These are phyloP conservation scores for Cordilura impudica DNA, from an alignment of 2,888 invertebrate genomes.

Conservation along the genomic window DNA sequence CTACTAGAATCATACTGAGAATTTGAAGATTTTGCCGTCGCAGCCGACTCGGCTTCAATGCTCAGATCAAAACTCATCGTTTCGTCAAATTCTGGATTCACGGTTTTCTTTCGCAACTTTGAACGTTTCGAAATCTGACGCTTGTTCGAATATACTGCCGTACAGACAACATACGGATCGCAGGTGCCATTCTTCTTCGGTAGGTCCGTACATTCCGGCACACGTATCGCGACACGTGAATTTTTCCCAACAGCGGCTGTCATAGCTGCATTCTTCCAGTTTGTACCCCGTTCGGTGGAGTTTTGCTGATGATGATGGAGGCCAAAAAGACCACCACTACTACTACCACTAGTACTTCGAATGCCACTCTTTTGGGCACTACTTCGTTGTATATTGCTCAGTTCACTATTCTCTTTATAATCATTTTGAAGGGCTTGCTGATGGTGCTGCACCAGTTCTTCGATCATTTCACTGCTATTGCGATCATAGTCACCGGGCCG, in stretches of 20 bases:
- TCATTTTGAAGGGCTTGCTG: conserved; percentile 74
- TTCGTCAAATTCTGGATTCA: conserved; percentile 93
- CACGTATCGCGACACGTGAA: conserved; percentile 81
- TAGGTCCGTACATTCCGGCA: conserved; percentile 91
- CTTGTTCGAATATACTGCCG: conserved; percentile 88
- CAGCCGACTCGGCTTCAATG: conserved; percentile 79
- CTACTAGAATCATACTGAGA: conserved; percentile 62
- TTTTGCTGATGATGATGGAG: conserved; percentile 67
- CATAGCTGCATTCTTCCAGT: conserved; percentile 67
- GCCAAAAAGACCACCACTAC: conserved; percentile 67
- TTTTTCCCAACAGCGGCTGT: conserved; percentile 62
- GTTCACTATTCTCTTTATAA: conserved; percentile 76
- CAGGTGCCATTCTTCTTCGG: conserved; percentile 93
- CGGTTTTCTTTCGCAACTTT: conserved; percentile 92
- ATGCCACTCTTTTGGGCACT: conserved; percentile 41
- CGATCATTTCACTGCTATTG: conserved; percentile 60
- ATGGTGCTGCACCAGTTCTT: conserved; percentile 63
- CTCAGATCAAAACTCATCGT: conserved; percentile 87
- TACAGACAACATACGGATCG: conserved; percentile 92
- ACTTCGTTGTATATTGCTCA: conserved; percentile 72
- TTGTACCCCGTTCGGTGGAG: conserved; percentile 63
- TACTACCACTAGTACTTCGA: conserved; percentile 28
- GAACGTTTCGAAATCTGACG: conserved; percentile 89
- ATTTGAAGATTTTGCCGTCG: conserved; percentile 45
- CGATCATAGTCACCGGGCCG: conserved; percentile 68